Percentiles rank a stretch among this genome's conserved stretches.
Conservation (phyloP, 2,888 invertebrate species). For the Polydrusus tereticollis region DNA sequence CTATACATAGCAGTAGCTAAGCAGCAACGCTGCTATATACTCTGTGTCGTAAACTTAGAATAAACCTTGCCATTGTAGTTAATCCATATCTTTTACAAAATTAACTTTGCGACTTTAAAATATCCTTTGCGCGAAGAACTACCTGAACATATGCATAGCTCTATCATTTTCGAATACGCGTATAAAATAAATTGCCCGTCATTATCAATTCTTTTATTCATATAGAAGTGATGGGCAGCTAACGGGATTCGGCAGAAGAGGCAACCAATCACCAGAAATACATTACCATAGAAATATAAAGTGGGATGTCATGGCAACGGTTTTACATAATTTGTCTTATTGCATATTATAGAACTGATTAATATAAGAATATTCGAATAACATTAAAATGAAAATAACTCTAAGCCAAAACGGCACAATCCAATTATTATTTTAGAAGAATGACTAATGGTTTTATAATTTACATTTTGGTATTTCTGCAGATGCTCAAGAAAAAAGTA, state of each 20-base stretch:
- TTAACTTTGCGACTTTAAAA: neutral
- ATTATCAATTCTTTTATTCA: constrained; percentile 12
- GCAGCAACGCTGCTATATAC: no score
- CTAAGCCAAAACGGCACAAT: no score
- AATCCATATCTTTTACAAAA: no score
- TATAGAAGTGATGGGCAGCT: constrained; percentile 12
- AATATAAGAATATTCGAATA: no score
- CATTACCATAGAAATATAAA: constrained; percentile 4
- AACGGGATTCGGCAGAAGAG: neutral
- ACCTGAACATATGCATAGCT: neutral
- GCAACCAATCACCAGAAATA: neutral
- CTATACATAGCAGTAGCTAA: no score
- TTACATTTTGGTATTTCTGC: no score
- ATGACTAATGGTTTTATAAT: no score
- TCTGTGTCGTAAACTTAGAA: no score
- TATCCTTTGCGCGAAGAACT: neutral
- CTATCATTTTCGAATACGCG: neutral
- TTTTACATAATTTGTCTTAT: neutral
- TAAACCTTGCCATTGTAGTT: no score
- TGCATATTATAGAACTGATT: neutral
- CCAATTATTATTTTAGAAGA: neutral
- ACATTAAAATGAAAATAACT: no score
- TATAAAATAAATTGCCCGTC: constrained; percentile 22
- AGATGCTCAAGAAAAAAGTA: no score
- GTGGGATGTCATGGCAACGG: neutral